Evolutionary conservation across 2,113 vertebrate genomes (phyloP).

Genomic region (Dasyurus viverrinus): DNA sequence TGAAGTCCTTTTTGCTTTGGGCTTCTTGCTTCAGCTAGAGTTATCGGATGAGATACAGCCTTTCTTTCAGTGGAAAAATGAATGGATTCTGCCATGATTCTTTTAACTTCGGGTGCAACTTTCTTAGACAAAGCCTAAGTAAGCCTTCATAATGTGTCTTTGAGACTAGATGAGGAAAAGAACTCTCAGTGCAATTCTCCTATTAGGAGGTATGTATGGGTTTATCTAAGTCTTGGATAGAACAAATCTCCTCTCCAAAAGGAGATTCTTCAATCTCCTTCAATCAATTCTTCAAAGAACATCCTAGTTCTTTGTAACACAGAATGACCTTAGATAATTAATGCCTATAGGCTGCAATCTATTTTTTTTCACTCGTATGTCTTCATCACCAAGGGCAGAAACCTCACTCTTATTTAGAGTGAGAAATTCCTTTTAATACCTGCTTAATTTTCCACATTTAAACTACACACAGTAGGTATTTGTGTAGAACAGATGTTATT

Average conservation of each 20-base stretch:
- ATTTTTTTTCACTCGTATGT: not conserved
- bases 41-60: not conserved
- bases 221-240: not conserved
- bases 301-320: not conserved
- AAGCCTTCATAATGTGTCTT: not conserved
- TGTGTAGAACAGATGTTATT: not conserved
- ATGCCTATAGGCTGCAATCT: not conserved
- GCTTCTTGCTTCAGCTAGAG: not conserved
- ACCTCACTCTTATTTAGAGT: not conserved
- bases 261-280: not conserved
- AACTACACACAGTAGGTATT: not conserved
- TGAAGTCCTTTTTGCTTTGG: not conserved
- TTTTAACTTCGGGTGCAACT: not conserved
- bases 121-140: not conserved
- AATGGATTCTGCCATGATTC: not conserved
- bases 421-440: not conserved
- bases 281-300: too few relatives aligned
- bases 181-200: not conserved
- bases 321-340: not conserved
- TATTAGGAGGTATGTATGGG: not conserved
- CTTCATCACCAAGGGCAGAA: not conserved
- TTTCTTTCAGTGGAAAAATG: not conserved
- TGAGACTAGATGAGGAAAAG: not conserved
- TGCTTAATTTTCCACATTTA: not conserved
- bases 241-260: not conserved